Percentiles rank a stretch among this genome's conserved stretches.
Evolutionary conservation across 2,888 invertebrate genomes (phyloP).

Genomic region (Drosophila mimica): DNA sequence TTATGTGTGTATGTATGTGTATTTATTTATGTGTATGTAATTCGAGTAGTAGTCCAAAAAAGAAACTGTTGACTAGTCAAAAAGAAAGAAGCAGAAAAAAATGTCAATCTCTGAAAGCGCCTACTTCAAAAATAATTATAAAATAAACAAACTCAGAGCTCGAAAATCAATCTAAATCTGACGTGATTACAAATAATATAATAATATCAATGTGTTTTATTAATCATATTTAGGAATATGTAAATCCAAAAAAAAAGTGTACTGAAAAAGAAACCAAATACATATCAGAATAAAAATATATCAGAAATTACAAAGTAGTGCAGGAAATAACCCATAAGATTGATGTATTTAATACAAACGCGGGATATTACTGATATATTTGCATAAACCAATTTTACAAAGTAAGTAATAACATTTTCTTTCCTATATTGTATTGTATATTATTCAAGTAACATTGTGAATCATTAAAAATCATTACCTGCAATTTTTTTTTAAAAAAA

Average conservation of each 20-base stretch:
- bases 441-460: neutral
- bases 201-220: neutral
- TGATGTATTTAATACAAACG: slow-evolving; percentile 10
- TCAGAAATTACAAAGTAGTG: slow-evolving; percentile 20
- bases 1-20: neutral
- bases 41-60: slow-evolving; percentile 11
- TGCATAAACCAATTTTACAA: slow-evolving; percentile 16
- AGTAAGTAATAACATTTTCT: slow-evolving; percentile 22
- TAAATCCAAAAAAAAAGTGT: slow-evolving; percentile 1
- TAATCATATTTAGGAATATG: slow-evolving; percentile 1
- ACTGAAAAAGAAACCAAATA: slow-evolving; percentile 11
- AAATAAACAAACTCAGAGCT: neutral
- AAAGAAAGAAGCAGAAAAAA: neutral
- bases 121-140: slow-evolving; percentile 8
- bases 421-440: neutral
- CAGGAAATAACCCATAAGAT: slow-evolving; percentile 13
- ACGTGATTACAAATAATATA: neutral
- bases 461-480: neutral
- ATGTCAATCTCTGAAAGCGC: slow-evolving; percentile 6
- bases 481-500: neutral
- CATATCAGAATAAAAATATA: slow-evolving; percentile 33
- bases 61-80: slow-evolving; percentile 15
- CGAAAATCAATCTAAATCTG: slow-evolving; percentile 1
- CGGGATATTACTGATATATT: slow-evolving; percentile 11
- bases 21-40: slow-evolving; percentile 13